Conservation (phyloP, 1,140 invertebrate species). For the Cotesia chilonis region DNA sequence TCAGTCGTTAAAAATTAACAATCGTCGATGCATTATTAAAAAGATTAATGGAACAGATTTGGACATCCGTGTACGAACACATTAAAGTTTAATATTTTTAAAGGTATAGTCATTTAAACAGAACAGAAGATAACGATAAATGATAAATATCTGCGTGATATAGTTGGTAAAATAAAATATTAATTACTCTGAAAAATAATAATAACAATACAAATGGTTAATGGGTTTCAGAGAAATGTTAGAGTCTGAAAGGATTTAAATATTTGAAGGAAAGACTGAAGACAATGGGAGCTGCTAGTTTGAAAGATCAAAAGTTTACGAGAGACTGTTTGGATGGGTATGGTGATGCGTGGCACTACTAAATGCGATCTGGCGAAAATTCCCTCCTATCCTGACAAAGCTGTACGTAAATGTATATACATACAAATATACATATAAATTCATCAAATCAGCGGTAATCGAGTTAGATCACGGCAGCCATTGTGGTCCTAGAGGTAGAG, state of each 20-base stretch:
- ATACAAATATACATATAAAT: neutral
- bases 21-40: too few relatives aligned
- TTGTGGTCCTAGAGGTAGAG: constrained; percentile 22
- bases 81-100: too few relatives aligned
- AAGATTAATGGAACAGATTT: too few relatives aligned
- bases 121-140: too few relatives aligned
- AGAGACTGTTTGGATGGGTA: neutral
- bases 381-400: constrained; percentile 3
- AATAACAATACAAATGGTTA: neutral
- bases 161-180: too few relatives aligned
- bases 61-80: too few relatives aligned
- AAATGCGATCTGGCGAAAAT: constrained; percentile 16
- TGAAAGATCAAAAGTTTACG: constrained; percentile 15
- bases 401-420: neutral
- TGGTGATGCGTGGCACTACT: constrained; percentile 13
- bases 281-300: constrained; percentile 17
- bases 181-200: neutral
- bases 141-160: too few relatives aligned
- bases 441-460: constrained; percentile 44
- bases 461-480: constrained; percentile 42
- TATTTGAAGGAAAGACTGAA: neutral
- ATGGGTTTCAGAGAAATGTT: neutral
- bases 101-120: too few relatives aligned
- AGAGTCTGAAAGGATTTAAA: neutral
- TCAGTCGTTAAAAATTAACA: too few relatives aligned